Evolutionary conservation across 2,888 invertebrate species (phyloP).

Genomic region (Caenorhabditis sp.): DNA sequence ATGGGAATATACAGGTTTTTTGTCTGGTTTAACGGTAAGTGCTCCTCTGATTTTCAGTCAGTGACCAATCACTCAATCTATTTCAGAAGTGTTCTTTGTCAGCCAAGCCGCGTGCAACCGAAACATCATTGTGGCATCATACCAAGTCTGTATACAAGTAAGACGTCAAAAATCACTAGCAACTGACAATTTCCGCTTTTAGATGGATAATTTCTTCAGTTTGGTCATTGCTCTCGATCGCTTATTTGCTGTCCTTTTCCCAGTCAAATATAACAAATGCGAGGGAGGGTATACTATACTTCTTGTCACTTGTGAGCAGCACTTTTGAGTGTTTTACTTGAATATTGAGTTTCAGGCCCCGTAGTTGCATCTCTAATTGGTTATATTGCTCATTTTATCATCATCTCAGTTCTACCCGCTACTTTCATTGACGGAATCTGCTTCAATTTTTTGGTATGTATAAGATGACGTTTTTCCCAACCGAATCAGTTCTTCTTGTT

Average conservation of each 20-base stretch:
- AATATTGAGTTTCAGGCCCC: conserved; percentile 17
- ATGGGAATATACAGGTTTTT: conserved; percentile 42
- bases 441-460: conserved; percentile 36
- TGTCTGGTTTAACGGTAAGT: conserved; percentile 41
- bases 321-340: not conserved
- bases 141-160: conserved; percentile 46
- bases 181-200: not conserved
- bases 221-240: conserved; percentile 29
- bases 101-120: conserved; percentile 36
- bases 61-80: not conserved
- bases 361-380: conserved; percentile 2
- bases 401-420: conserved; percentile 2
- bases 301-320: conserved; percentile 29
- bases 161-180: not conserved
- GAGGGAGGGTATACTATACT: conserved; percentile 31
- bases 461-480: not conserved
- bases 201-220: conserved; percentile 47
- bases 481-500: not conserved
- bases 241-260: conserved; percentile 34
- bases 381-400: conserved; percentile 13
- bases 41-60: not conserved
- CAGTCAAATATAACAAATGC: conserved; percentile 29
- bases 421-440: conserved; percentile 39
- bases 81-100: conserved; percentile 30
- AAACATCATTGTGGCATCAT: conserved; percentile 31